Evolutionary conservation across 1,140 invertebrate species (phyloP).

Genomic region (Drosophila watanabei): DNA sequence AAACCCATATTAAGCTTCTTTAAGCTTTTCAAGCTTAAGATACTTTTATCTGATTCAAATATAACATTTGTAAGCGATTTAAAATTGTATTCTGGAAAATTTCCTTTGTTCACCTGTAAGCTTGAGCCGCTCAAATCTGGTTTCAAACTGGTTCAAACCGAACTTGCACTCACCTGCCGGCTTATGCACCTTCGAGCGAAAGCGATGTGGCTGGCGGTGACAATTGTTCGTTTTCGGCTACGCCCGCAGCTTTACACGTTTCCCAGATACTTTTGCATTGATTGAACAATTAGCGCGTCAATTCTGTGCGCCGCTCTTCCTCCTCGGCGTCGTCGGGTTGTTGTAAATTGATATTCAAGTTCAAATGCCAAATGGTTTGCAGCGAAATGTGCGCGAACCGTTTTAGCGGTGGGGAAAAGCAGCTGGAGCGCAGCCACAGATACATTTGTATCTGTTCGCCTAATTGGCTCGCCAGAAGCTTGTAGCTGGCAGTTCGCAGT

Average conservation of each 20-base stretch:
- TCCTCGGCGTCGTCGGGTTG: conserved; percentile 30
- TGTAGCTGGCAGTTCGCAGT: conserved; percentile 22
- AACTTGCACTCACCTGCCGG: conserved; percentile 53
- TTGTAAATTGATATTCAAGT: conserved; percentile 85
- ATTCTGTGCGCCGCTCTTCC: conserved; percentile 55
- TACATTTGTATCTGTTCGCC: conserved; percentile 70
- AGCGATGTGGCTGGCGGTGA: conserved; percentile 35
- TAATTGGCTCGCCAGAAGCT: conserved; percentile 57
- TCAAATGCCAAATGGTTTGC: conserved; percentile 82
- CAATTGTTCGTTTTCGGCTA: conserved; percentile 66
- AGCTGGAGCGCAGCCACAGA: conserved; percentile 51
- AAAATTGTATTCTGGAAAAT: neutral
- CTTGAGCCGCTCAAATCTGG: conserved; percentile 30
- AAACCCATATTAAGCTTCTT: too few species aligned
- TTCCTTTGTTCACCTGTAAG: conserved; percentile 17
- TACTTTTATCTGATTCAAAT: neutral
- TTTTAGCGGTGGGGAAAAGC: conserved; percentile 34
- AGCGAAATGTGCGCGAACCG: conserved; percentile 77
- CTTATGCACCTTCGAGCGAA: conserved; percentile 57
- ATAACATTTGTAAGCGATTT: neutral
- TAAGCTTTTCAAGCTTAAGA: neutral
- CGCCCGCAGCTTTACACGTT: conserved; percentile 64
- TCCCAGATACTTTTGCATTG: conserved; percentile 75
- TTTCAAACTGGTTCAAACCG: conserved; percentile 63
- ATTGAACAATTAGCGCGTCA: conserved; percentile 80